Evolutionary conservation across 2,113 vertebrate genomes (phyloP), one percentile per base, ranked within the genome.

Genomic region (Perognathus longimembris): DNA sequence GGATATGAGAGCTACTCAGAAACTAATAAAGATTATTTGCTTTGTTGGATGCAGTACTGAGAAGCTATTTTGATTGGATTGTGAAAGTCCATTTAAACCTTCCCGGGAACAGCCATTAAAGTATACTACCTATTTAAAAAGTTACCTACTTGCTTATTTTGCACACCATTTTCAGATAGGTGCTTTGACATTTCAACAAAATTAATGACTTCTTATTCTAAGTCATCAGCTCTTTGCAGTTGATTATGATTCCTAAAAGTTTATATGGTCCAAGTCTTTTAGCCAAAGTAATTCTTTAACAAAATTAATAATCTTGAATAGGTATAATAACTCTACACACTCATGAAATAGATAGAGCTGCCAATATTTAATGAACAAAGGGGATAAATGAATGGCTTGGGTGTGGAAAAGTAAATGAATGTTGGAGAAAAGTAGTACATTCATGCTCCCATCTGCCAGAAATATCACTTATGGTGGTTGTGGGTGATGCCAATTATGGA

Each of bases 21-120:
- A 90, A 83, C 45, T 83, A 83, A 78, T 78, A 82, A 92, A 89
- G 38, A 59, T 71, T 76, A 86, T 94, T 69, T 86, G 66, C 45
- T 70, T 5, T 69, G 67, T 78, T 77, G 38, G 70, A 61, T 83
- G 64, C 30, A 89, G 87, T 87, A 61, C 15, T 76, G 91, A 70
- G 74, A 81, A 80, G 26, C 6, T 78, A 78, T 92, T 93, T 89
- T 87, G 4, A 10, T 63, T 77, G 36, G 57, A 73, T 71, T 78
- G 28, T 89, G 85, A 85, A 88, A 70, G 64, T 85, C 80, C 54
- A 74, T 83, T 86, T 78, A 69, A 59, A 3, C 78, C 28, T 85
- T n/a, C 57, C 54, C 18, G 6, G 74, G 71, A 83, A 83, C 24
- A 83, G 82, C n/a, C 67, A 78, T 69, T 79, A 54, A 92, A 89